These are phyloP conservation scores for Trichogramma pretiosum DNA, from an alignment of 1,140 invertebrate species.

Conservation along the genomic window DNA sequence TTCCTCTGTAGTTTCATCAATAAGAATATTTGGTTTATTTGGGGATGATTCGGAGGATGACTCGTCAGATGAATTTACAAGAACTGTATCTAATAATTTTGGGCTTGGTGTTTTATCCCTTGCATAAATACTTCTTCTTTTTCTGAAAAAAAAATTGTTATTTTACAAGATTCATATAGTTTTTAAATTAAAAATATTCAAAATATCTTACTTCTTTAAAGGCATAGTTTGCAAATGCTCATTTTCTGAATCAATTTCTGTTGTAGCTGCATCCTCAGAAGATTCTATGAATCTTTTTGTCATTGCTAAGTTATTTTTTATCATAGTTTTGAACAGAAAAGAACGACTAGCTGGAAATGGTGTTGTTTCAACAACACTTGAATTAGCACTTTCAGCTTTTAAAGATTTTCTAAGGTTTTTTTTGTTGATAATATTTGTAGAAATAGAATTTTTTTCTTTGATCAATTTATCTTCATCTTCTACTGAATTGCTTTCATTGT, in stretches of 20 bases:
- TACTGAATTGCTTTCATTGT: too few relatives aligned
- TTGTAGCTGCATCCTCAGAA: background rate
- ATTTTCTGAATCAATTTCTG: conserved; percentile 6
- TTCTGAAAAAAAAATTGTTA: conserved; percentile 16
- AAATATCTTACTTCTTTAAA: conserved; percentile 4
- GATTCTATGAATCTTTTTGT: conserved; percentile 4
- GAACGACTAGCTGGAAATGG: conserved; percentile 21
- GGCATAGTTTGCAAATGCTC: too few relatives aligned
- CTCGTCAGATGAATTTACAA: conserved; percentile 22
- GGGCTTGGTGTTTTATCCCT: conserved; percentile 15
- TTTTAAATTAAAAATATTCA: conserved; percentile 2
- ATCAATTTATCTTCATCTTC: too few relatives aligned
- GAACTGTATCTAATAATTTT: conserved; percentile 15
- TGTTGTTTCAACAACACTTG: conserved; percentile 20
- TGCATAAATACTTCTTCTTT: conserved; percentile 18
- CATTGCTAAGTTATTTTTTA: conserved; percentile 15
- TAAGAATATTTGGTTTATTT: conserved; percentile 12
- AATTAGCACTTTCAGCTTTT: too few relatives aligned
- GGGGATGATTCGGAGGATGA: conserved; percentile 6
- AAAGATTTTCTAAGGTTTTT: too few relatives aligned
- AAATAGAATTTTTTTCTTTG: too few relatives aligned
- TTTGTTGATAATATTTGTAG: too few relatives aligned
- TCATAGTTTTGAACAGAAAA: conserved; percentile 15
- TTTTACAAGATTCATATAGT: conserved; percentile 3
- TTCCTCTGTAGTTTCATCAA: conserved; percentile 22